Percentiles rank a stretch among this genome's conserved stretches.
phyloP scores from a whole-genome alignment of 1,140 invertebrate genomes.

The Diplogasteroides magnus region DNA sequence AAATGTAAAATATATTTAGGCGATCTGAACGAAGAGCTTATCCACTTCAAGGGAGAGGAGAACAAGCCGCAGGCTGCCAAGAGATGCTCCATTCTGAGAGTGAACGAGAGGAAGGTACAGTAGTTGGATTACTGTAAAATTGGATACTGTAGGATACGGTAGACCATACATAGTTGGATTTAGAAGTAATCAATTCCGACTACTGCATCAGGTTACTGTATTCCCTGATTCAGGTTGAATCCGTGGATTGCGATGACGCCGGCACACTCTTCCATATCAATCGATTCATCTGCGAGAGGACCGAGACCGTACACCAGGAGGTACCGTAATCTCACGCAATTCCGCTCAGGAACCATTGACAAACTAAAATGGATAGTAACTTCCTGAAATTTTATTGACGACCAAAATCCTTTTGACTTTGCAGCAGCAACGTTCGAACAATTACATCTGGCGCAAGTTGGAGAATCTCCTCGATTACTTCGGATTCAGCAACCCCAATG shows the following conservation, averaged over 20 bases:
- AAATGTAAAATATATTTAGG: no score
- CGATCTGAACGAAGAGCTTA: no score
- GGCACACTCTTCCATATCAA: constrained; percentile 19
- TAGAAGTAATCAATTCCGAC: no score
- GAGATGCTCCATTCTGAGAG: constrained; percentile 5
- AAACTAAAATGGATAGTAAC: background rate
- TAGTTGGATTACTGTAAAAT: constrained; percentile 3
- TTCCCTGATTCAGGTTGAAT: constrained; percentile 37
- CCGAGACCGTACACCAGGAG: constrained; percentile 36
- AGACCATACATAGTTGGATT: no score
- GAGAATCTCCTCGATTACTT: constrained; percentile 43
- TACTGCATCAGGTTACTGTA: constrained; percentile 4
- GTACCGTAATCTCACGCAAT: no score
- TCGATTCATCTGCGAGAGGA: constrained; percentile 38
- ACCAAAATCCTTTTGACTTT: constrained; percentile 4
- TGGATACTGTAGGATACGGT: constrained; percentile 8
- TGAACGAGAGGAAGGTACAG: constrained; percentile 17
- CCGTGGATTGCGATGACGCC: constrained; percentile 39
- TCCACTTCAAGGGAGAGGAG: background rate
- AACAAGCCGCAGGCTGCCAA: background rate
- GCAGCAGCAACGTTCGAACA: constrained; percentile 41
- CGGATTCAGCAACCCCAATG: constrained; percentile 28
- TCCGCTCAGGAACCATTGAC: no score
- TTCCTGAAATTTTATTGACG: background rate
- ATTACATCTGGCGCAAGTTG: constrained; percentile 44